A percentile compares a stretch with the other conserved stretches of the same genome.
Conservation (phyloP, 2,797 vertebrate species). For the Trachops cirrhosus region DNA sequence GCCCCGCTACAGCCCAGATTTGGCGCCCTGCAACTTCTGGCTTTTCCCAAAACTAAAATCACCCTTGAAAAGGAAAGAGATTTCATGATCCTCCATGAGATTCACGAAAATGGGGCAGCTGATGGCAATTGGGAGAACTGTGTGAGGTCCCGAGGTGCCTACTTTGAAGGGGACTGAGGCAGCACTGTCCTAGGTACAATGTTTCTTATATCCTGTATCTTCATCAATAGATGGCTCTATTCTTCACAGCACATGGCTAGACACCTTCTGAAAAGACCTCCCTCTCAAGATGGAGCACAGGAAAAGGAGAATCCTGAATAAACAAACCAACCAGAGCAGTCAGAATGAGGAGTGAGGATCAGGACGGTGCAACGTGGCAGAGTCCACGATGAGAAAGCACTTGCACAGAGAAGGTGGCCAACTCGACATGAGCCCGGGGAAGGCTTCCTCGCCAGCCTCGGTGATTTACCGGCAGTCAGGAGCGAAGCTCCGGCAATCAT, state of each 20-base stretch:
- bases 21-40: not conserved
- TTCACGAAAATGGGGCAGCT: not conserved
- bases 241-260: no score
- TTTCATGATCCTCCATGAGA: not conserved
- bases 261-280: not conserved
- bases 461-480: not conserved
- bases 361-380: not conserved
- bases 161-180: not conserved
- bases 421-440: not conserved
- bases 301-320: not conserved
- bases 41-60: not conserved
- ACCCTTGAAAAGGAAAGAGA: not conserved
- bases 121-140: not conserved
- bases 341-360: not conserved
- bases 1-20: not conserved
- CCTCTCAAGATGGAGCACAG: accelerated
- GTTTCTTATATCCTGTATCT: not conserved
- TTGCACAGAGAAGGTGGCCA: not conserved
- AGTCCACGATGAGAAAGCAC: not conserved
- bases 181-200: not conserved
- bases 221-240: not conserved
- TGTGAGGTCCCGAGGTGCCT: not conserved
- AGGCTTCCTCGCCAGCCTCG: not conserved
- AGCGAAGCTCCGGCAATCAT: not conserved
- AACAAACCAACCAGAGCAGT: not conserved